Evolutionary conservation across 2,888 invertebrate genomes (phyloP), one percentile per base, ranked within the genome.

Genomic region (Sminthurinus aureus): DNA sequence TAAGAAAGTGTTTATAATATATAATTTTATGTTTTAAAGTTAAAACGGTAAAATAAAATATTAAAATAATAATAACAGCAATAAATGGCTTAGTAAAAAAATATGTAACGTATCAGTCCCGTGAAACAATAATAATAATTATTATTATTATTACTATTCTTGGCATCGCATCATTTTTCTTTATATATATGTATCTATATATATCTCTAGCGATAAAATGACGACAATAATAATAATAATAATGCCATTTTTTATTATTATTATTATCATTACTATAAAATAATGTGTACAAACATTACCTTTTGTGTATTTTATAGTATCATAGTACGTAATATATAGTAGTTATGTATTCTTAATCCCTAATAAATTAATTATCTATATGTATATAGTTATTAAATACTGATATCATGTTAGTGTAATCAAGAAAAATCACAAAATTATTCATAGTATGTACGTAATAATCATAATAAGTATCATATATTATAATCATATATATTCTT

Each of bases 341-440:
- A 58, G 58, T 13, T 69, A 69, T 22, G 3, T 69, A 69, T 69
- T 18, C n/a, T 64, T 64, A 18, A 15, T n/a, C n/a, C n/a, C n/a
- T 69, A 22, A 20, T 11, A 11, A 69, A 20, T 69, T 22, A n/a
- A 69, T 20, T 69, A 69, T 69, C 13, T 20, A 69, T 20, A 22
- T 69, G n/a, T 22, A 8, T 64, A 18, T 64, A 11, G n/a, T 11
- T 67, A 12, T 67, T 69, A n/a, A 69, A 22, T 22, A 69, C 22
- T 69, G 69, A 69, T 22, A 69, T 69, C n/a, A 18, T 69, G 13
- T 69, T 69, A 69, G 69, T 69, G 69, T 22, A 69, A 22, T 69
- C 69, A 69, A 69, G 69, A 69, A 69, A 69, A 69, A 69, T 69
- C 69, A 69, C 69, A 69, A 69, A 69, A 69, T 69, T 20, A 69